These are phyloP conservation scores for Varecia variegata DNA, from an alignment of 2,797 vertebrate species.

Conservation along the genomic window DNA sequence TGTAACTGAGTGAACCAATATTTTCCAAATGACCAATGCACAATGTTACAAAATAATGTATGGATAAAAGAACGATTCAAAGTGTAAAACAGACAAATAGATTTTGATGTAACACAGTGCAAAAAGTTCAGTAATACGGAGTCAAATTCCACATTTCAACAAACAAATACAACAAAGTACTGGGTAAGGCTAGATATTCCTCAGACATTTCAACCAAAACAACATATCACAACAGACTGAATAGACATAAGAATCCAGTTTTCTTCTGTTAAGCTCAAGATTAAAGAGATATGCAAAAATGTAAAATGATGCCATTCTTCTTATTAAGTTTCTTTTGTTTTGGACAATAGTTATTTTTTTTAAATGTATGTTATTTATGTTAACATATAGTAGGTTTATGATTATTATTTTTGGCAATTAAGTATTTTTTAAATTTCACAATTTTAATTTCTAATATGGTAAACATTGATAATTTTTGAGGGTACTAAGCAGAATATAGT, in stretches of 20 bases:
- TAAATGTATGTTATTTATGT: not conserved
- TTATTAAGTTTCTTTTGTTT: not conserved
- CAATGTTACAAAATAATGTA: not conserved
- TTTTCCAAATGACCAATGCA: not conserved
- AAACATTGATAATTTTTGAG: not conserved
- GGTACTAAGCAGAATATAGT: not conserved
- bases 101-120: conserved; percentile 19
- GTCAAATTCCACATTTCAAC: not conserved
- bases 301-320: not conserved
- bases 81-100: not conserved
- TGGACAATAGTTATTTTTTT: not conserved
- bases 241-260: conserved; percentile 3
- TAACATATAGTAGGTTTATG: not conserved
- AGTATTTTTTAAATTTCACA: not conserved
- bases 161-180: not conserved
- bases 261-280: conserved; percentile 7
- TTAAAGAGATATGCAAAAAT: not conserved
- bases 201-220: not conserved
- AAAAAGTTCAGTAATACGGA: not conserved
- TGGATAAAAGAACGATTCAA: conserved; percentile 14
- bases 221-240: not conserved
- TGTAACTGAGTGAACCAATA: not conserved
- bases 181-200: not conserved
- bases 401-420: not conserved
- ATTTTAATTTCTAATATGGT: conserved; percentile 1